Evolutionary conservation across 2,797 vertebrate species (phyloP), one percentile per base, ranked within the genome.

Genomic region (Falco columbarius): DNA sequence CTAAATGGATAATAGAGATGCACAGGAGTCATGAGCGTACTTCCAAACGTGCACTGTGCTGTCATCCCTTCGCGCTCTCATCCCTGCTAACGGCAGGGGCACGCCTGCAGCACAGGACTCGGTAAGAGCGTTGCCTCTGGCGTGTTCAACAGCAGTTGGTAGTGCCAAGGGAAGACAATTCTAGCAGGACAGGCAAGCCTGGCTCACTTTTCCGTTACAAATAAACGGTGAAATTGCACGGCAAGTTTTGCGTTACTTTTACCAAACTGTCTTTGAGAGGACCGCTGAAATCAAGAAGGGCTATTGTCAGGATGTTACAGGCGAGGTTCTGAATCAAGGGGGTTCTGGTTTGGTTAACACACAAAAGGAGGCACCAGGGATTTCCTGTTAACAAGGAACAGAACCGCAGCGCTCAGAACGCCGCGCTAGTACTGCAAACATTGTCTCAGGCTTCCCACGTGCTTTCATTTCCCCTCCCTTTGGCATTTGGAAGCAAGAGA

Each of bases 1-100:
- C 44, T 56, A 63, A 36, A 47, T 4, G 30, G 38, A 12, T 54
- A 75, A 10, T 13, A 29, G 6, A 87, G 85, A 97, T 97, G 98
- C 52, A 40, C 34, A 36, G 47, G 71, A 58, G 23, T 29, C 83
- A 3, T 0, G 3, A 67, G 58, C 77, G 23, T 5, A 14, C 44
- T 63, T 83, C 18, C 4, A 18, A 5, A 8, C 4, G 14, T 2
- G 15, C 14, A 22, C 38, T 36, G 24, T 40, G 74, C 74, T 74
- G 74, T 59, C 56, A 16, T 3, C 44, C 8, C 54, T 80, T 68
- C 52, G 29, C 1, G 0, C 36, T 14, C 75, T 65, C 27, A 17
- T 29, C 58, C 54, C 29, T 9, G 54, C 3, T 47, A 82, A 38
- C 62, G 44, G 74, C 1, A 63, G 54, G 62, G 15, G 61, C 1